These are phyloP conservation scores for Cheilosia soror DNA, from an alignment of 2,888 invertebrate species.

Conservation along the genomic window DNA sequence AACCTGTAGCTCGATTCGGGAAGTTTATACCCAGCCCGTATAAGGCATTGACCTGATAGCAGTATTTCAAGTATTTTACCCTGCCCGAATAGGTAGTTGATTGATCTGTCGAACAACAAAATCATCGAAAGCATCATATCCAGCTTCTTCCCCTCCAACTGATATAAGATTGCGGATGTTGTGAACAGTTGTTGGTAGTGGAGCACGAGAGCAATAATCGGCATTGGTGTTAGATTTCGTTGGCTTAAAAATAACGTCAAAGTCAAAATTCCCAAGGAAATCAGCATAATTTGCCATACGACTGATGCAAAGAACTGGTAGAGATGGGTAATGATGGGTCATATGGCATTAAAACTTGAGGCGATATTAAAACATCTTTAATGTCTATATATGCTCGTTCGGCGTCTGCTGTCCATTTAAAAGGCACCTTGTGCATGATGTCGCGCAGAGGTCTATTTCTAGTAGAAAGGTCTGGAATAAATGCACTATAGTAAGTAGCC, in stretches of 20 bases:
- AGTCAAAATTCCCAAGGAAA: slow-evolving; percentile 56
- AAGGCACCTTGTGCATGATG: not conserved
- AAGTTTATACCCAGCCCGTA: not conserved
- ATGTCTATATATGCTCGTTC: not conserved
- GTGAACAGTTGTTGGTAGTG: not conserved
- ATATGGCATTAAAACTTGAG: slow-evolving; percentile 25
- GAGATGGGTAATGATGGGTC: slow-evolving; percentile 15
- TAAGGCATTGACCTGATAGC: not conserved
- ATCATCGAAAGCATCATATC: slow-evolving; percentile 3
- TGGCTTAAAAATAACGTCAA: slow-evolving; percentile 25
- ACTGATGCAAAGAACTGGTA: slow-evolving; percentile 32
- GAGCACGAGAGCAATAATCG: slow-evolving; percentile 19
- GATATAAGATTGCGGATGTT: not conserved
- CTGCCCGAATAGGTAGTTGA: not conserved
- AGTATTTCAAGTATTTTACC: not conserved
- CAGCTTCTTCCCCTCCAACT: not conserved
- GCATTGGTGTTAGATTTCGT: slow-evolving; percentile 40
- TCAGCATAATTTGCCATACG: slow-evolving; percentile 58
- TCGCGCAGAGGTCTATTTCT: slow-evolving; percentile 9
- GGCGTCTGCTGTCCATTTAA: slow-evolving; percentile 11
- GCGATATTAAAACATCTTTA: slow-evolving; percentile 8
- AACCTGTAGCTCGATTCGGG: not conserved
- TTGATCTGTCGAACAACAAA: not conserved
- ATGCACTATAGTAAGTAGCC: slow-evolving; percentile 12
- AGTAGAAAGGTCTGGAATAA: slow-evolving; percentile 22